Evolutionary conservation across 2,113 vertebrate genomes (phyloP).

Genomic region (Nothocercus nigrocapillus): DNA sequence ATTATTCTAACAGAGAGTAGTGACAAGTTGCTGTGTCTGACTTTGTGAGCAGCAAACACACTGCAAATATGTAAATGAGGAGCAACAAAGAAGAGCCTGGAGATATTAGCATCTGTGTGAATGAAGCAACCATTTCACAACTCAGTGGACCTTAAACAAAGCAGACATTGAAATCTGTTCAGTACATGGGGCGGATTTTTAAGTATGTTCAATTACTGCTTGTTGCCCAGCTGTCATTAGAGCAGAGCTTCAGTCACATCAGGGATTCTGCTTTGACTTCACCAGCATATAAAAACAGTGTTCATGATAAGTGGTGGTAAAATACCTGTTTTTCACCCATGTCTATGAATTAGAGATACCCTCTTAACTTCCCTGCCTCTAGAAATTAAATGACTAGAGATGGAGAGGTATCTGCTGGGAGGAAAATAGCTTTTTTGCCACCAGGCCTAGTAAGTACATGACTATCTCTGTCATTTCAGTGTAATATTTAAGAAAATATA

Average conservation of each 20-base stretch:
- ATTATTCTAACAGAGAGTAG: conserved; percentile 62
- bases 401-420: not conserved
- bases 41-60: conserved; percentile 69
- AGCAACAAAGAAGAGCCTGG: conserved; percentile 77
- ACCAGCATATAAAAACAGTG: conserved; percentile 56
- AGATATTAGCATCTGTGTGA: conserved; percentile 86
- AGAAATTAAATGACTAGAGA: not conserved
- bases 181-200: conserved; percentile 78
- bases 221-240: conserved; percentile 76
- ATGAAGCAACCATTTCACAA: conserved; percentile 82
- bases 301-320: conserved; percentile 57
- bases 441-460: not conserved
- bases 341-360: not conserved
- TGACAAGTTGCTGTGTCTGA: conserved; percentile 62
- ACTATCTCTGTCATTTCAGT: not conserved
- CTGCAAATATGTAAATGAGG: conserved; percentile 78
- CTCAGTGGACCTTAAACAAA: conserved; percentile 85
- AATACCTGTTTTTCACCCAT: conserved; percentile 43
- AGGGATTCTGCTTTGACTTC: conserved; percentile 65
- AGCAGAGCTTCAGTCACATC: conserved; percentile 66
- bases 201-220: conserved; percentile 80
- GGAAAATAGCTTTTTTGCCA: not conserved
- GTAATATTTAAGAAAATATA: conserved; percentile 5
- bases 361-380: not conserved
- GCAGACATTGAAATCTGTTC: conserved; percentile 82